Conservation (phyloP, 1,140 invertebrate species). For the Bombus cullumanus region DNA sequence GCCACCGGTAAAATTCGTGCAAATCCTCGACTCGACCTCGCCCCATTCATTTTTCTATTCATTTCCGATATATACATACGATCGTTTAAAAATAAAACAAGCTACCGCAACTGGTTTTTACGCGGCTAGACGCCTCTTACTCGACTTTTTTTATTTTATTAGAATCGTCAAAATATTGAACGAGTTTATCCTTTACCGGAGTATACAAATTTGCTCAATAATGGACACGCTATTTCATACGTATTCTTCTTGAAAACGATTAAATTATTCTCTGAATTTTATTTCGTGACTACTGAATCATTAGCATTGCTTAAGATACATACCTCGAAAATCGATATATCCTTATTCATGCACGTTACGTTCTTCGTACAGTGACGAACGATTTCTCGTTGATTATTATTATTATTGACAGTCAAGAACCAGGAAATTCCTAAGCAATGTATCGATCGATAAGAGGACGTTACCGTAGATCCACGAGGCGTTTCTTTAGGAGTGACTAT, state of each 20-base stretch:
- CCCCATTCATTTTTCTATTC: not conserved
- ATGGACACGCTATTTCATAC: rapidly evolving
- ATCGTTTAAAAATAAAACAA: not conserved
- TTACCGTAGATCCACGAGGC: not conserved
- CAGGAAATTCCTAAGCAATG: not conserved
- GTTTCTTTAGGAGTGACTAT: not conserved
- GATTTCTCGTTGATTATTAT: not conserved
- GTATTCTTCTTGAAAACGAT: not conserved
- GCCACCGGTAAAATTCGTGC: slow-evolving; percentile 18
- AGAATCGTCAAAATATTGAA: not conserved
- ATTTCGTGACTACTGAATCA: not conserved
- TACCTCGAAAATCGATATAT: not conserved
- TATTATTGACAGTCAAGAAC: no score
- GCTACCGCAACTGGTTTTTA: not conserved
- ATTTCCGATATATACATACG: not conserved
- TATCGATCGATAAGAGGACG: not conserved
- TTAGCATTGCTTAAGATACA: no score
- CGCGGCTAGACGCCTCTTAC: no score
- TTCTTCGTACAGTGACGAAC: not conserved
- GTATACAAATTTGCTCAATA: no score
- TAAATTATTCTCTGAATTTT: not conserved
- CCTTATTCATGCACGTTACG: not conserved
- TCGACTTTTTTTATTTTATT: not conserved
- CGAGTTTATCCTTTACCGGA: not conserved
- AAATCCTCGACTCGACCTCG: not conserved